Base-by-base conservation (phyloP, 2,888 invertebrate species). In the Leptinotarsa tumamoca region DNA sequence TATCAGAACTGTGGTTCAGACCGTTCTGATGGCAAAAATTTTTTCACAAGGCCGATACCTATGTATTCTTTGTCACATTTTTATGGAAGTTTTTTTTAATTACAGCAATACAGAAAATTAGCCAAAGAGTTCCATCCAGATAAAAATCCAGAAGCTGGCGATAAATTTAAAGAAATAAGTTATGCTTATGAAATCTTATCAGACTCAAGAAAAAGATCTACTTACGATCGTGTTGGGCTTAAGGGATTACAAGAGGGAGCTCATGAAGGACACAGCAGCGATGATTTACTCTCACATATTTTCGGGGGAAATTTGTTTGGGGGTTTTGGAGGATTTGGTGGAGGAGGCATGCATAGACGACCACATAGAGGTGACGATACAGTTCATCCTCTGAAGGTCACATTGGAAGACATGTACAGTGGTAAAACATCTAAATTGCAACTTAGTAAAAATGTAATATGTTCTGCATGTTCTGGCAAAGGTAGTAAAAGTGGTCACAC, bases 121-220 rank as follows among this genome's bases (percentile, higher is more conserved):
- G 98, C 98, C 23, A 97, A 96, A 89, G 96, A 97, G 90, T 97
- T 94, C 88, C 98, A 98, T 89, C 98, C 98, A 85, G 92, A 98
- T 90, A 94, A 98, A 92, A 93, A 98, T 91, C 93, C 93, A 52
- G 94, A 94, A 80, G 95, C 96, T 76, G 97, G 96, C 74, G 97
- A 98, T 87, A 96, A 94, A 90, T 97, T 98, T 87, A 97, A 98
- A 89, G 98, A 98, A 90, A 98, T 98, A 83, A 96, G 96, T 76
- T 97, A 95, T 89, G 98, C 98, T 0, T 97, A 98, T 88, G 98
- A 98, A 90, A 94, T 97, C 67, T 90, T 98, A 71, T 96, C 97
- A 15, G 96, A 97, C 90, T 91, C 95, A 4, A 95, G 95, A 84
- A 97, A 97, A 88, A 91, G 95, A 73, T 92, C 94, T 84, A 90